Conservation (phyloP, 1,140 invertebrate species). For the Bombyx mori region ASM3026992v2 NC_085116.1:3142501-3143000, state of each 20-base stretch:
- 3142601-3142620: too few relatives aligned
- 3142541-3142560: too few relatives aligned
- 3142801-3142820: slow-evolving; percentile 76
- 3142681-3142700: background rate
- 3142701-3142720: background rate
- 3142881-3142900: slow-evolving; percentile 75
- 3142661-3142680: background rate
- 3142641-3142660: background rate
- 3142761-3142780: slow-evolving; percentile 78
- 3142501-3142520: too few relatives aligned
- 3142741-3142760: slow-evolving; percentile 80
- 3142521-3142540: too few relatives aligned
- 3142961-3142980: slow-evolving; percentile 74
- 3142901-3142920: slow-evolving; percentile 82
- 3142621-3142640: background rate
- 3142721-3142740: background rate
- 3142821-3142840: slow-evolving; percentile 73
- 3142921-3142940: slow-evolving; percentile 83
- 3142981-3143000: slow-evolving; percentile 78
- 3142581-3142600: too few relatives aligned
- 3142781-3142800: slow-evolving; percentile 84
- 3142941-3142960: slow-evolving; percentile 76
- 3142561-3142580: too few relatives aligned
- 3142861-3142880: slow-evolving; percentile 48
- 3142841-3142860: slow-evolving; percentile 65